Conservation (phyloP, 2,888 invertebrate species). For the Uloborus plumipes region DNA sequence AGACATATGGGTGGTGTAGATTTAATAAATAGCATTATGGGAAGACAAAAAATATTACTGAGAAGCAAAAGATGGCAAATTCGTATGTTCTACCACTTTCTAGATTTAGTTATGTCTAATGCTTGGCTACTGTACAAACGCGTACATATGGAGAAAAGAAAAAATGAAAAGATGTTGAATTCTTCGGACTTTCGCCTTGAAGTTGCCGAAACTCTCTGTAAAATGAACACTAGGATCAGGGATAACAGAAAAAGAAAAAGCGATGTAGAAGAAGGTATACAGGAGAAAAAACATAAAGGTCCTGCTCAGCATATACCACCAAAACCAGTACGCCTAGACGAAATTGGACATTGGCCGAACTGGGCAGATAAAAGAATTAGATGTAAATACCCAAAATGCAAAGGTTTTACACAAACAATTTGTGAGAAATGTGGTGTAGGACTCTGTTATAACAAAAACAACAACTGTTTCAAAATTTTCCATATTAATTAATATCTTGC, state of each 20-base stretch:
- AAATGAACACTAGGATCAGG: not conserved
- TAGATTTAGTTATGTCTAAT: slow-evolving; percentile 58
- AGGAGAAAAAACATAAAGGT: not conserved
- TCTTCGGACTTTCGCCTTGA: not conserved
- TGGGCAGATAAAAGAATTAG: not conserved
- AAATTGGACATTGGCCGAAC: slow-evolving; percentile 9
- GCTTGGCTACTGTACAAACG: slow-evolving; percentile 55
- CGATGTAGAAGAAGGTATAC: not conserved
- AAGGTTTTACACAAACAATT: not conserved
- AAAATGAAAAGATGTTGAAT: not conserved
- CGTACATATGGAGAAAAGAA: not conserved
- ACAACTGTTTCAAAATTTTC: no score
- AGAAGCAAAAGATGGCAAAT: slow-evolving; percentile 61
- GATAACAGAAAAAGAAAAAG: not conserved
- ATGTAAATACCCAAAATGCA: slow-evolving; percentile 13
- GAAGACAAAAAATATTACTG: slow-evolving; percentile 2
- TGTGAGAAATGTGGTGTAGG: no score
- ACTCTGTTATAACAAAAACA: no score
- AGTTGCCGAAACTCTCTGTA: not conserved
- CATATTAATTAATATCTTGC: no score
- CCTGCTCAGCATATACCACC: slow-evolving; percentile 6
- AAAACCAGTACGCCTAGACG: not conserved
- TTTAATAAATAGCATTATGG: slow-evolving; percentile 1
- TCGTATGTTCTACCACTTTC: slow-evolving; percentile 51
- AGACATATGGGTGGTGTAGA: slow-evolving; percentile 6